A percentile compares a stretch with the other conserved stretches of the same genome.
Conservation (phyloP, 2,888 invertebrate species). For the Mesochorus sp. region DNA sequence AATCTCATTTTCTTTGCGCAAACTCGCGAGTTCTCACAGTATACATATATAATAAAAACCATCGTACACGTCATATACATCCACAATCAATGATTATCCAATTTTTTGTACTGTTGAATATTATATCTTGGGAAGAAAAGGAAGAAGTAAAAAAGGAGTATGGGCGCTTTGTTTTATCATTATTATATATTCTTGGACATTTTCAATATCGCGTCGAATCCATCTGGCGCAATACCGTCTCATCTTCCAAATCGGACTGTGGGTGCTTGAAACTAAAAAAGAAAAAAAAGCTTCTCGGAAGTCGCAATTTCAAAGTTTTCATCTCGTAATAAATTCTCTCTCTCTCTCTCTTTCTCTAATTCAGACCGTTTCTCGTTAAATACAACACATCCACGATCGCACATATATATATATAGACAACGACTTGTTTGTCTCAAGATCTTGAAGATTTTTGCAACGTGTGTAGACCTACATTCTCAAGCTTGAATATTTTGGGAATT, state of each 20-base stretch:
- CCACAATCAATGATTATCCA: neutral
- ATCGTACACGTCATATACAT: neutral
- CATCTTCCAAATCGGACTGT: neutral
- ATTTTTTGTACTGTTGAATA: neutral
- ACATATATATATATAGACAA: neutral
- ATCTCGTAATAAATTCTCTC: neutral
- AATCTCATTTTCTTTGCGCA: constrained; percentile 10
- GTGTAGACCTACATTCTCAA: neutral
- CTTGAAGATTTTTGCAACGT: neutral
- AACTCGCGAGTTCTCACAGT: neutral
- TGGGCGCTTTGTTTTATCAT: neutral
- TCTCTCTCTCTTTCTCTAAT: too few species aligned
- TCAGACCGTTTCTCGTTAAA: neutral
- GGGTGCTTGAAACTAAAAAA: neutral
- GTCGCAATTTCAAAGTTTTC: neutral
- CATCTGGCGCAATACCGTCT: neutral
- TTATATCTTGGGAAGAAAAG: neutral
- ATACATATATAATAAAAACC: too few species aligned
- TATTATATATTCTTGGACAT: neutral
- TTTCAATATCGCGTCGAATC: neutral
- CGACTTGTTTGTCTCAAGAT: neutral
- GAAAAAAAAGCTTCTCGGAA: neutral
- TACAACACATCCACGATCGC: neutral
- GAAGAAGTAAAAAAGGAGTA: too few species aligned
- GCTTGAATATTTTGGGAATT: neutral